These are phyloP conservation scores for Liodrosophila aerea DNA, from an alignment of 2,888 invertebrate species.

Conservation along the genomic window DNA sequence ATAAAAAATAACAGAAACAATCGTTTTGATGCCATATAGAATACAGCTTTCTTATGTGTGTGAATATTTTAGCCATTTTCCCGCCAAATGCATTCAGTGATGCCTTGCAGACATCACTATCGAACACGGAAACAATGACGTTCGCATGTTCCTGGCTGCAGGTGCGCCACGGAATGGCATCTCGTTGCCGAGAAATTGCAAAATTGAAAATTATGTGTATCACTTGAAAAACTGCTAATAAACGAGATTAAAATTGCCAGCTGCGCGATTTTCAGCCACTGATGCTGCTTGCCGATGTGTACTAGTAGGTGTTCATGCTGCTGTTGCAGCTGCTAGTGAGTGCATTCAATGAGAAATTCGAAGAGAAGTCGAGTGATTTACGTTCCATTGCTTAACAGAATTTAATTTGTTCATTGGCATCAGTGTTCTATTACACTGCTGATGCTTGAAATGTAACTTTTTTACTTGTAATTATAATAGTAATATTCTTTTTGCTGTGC, in stretches of 20 bases:
- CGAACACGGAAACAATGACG: not conserved
- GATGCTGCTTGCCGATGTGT: slow-evolving; percentile 22
- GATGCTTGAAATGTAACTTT: not conserved
- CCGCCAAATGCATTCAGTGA: no score
- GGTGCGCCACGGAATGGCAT: slow-evolving; percentile 1
- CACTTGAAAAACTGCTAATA: slow-evolving; percentile 76
- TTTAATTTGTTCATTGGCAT: slow-evolving; percentile 7
- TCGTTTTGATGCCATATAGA: no score
- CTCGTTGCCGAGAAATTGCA: slow-evolving; percentile 62
- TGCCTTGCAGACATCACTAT: no score
- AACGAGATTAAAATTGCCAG: slow-evolving; percentile 74
- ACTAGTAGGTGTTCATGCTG: no score
- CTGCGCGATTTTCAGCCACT: slow-evolving; percentile 51
- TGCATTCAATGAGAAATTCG: slow-evolving; percentile 29
- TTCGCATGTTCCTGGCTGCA: slow-evolving; percentile 34
- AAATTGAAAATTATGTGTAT: slow-evolving; percentile 75
- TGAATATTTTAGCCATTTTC: no score
- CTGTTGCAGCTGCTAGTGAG: slow-evolving; percentile 11
- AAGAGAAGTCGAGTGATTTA: slow-evolving; percentile 20
- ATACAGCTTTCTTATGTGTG: no score
- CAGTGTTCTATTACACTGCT: slow-evolving; percentile 11
- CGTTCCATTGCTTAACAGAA: slow-evolving; percentile 1
- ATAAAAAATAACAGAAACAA: no score
- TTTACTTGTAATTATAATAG: not conserved
- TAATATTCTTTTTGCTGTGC: no score